Base-by-base conservation (phyloP, 2,113 vertebrate species). In the Phocoena phocoena region DNA sequence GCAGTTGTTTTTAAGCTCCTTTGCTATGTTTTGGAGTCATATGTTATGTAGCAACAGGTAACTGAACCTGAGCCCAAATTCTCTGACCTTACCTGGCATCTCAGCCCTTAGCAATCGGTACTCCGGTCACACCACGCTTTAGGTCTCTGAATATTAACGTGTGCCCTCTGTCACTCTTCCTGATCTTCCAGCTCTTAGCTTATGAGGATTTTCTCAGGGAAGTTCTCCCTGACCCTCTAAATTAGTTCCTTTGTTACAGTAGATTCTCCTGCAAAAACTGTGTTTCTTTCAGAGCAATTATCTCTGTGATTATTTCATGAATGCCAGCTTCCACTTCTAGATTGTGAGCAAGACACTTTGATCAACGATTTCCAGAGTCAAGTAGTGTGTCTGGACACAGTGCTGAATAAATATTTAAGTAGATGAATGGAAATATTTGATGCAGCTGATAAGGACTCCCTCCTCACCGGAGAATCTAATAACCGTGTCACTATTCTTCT, bases 351-450 rank as follows among this genome's bases (percentile, higher is more conserved):
- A 70, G 41, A 4, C 62, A 81, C 63, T 95, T 97, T 79, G 87
- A 96, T 97, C 93, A 90, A 38, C 38, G 63, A 87, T 92, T 90
- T 58, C 38, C 60, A 4, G 77, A 93, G 62, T 62, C 79, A 36
- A 47, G 82, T 44, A 96, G 14, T 21, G n/a, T 73, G 71, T 80
- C 90, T 82, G 47, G 82, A 93, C 23, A 44, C 15, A 95, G 84
- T 38, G 71, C 63, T 53, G 88, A 92, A 55, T 79, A 97, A 96
- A 94, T 92, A 85, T 96, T 94, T 50, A 91, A 88, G 44, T 44
- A 70, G 76, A 90, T 91, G 91, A 94, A 90, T 80, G 81, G 84
- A 84, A 90, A 68, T 80, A 76, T 76, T 84, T 74, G 95, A 92
- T 83, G 77, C 73, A 80, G 70, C 65, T 60, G 86, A 63, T 85